Evolutionary conservation across 2,797 vertebrate species (phyloP), one percentile per base, ranked within the genome.

Genomic region (Halcyon leucocephala): DNA sequence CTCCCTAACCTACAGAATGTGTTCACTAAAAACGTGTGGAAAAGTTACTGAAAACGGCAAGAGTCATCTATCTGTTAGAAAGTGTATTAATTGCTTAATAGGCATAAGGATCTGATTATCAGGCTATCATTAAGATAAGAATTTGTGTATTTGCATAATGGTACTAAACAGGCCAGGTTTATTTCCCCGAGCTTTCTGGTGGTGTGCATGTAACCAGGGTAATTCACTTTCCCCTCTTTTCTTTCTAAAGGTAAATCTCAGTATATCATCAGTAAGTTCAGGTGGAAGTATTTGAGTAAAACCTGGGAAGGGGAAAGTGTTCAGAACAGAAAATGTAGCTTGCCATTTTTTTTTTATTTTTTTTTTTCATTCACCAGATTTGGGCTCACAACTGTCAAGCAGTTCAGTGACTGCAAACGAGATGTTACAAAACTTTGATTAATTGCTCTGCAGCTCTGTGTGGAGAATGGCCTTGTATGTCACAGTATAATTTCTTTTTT

Each of bases 21-120:
- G 91, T 77, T 61, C 52, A 12, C 33, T 87, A 28, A 58, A 86
- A 91, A 93, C 18, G 19, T 5, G 29, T 78, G 70, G 67, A 86
- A 96, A 97, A 97, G 90, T 98, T 96, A 57, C 29, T 51, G 89
- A 86, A 85, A 69, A 52, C 37, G 64, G 49, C 48, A 70, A 58
- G 39, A 91, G 57, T 81, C 12, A 31, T 16, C 28, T 69, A 4
- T 69, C 22, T 2, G 1, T 88, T 90, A 58, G 6, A 55, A 91
- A 76, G 55, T 14, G 14, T 73, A 33, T 84, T 70, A 42, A 67
- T 92, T 90, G 77, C 58, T 60, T 55, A 77, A 71, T n/a, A 88
- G 46, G 64, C 35, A 19, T 9, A 26, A 74, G 33, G 35, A 42
- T 86, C 41, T 78, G 77, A 86, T 82, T 96, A 55, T 24, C 16